These are phyloP conservation scores for Nycticebus coucang DNA, from an alignment of 2,113 vertebrate genomes.

Conservation along the genomic window DNA sequence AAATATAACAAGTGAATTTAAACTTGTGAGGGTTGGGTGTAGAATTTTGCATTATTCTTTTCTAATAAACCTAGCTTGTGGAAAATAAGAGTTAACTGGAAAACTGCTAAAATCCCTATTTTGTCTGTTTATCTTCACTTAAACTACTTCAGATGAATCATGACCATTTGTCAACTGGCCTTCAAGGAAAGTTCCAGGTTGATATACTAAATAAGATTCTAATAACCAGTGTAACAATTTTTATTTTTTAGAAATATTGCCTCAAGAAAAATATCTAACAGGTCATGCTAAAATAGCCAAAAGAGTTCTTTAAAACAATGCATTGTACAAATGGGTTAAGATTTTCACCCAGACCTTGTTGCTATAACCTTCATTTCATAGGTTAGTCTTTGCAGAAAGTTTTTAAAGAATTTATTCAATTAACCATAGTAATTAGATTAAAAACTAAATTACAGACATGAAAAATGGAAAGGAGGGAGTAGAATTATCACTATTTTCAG, in stretches of 20 bases:
- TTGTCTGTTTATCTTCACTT: background rate
- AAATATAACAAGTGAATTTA: conserved; percentile 3
- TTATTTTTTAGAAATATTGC: background rate
- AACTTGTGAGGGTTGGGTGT: background rate
- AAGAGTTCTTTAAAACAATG: conserved; percentile 13
- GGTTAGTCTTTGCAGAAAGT: background rate
- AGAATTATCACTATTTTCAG: conserved; percentile 5
- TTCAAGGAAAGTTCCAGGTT: background rate
- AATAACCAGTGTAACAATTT: background rate
- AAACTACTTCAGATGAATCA: background rate
- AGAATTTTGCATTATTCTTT: background rate
- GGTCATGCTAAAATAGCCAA: background rate
- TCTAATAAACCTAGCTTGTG: background rate
- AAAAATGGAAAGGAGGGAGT: background rate
- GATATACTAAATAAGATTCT: background rate
- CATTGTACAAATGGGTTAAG: background rate
- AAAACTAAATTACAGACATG: conserved; percentile 4
- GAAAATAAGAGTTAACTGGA: background rate
- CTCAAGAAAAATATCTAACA: conserved; percentile 18
- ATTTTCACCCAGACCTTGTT: background rate
- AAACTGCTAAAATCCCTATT: background rate
- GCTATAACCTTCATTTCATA: background rate
- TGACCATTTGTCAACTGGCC: background rate
- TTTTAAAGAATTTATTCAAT: background rate
- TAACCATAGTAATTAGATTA: background rate